Conservation (phyloP, 2,113 vertebrate genomes). For the Crotalus tigris region DNA sequence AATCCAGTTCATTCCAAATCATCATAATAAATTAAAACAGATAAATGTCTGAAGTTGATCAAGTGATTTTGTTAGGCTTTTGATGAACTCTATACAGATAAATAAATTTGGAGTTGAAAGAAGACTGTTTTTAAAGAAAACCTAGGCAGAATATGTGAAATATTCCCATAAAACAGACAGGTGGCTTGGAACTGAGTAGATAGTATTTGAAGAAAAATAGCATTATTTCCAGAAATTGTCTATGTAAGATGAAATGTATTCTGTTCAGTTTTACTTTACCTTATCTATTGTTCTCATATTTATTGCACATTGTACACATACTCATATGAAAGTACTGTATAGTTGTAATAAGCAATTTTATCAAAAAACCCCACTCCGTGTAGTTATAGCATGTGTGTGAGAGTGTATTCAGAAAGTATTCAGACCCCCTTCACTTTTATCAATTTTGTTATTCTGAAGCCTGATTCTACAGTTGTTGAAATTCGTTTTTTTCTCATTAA, state of each 20-base stretch:
- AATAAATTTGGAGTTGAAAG: background rate
- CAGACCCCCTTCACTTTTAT: background rate
- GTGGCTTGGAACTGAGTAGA: constrained; percentile 14
- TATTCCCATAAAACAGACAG: constrained; percentile 8
- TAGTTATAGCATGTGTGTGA: background rate
- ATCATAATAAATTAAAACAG: background rate
- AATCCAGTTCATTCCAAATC: background rate
- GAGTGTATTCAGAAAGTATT: background rate
- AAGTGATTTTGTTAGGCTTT: background rate
- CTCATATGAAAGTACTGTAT: too few species aligned
- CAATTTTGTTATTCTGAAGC: background rate
- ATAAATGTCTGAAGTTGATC: background rate
- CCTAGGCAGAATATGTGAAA: background rate
- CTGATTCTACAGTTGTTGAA: background rate
- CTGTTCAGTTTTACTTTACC: background rate
- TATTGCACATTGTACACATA: too few species aligned
- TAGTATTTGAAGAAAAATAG: constrained; percentile 6
- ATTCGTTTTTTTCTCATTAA: background rate
- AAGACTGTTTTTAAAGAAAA: background rate
- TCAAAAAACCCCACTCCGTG: background rate
- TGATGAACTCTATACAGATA: background rate
- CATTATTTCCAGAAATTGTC: constrained; percentile 10
- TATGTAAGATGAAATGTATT: constrained; percentile 4
- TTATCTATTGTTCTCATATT: background rate
- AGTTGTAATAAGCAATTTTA: background rate